These are phyloP conservation scores for Rhincodon typus DNA, from an alignment of 2,797 vertebrate species.

Conservation along the genomic window DNA sequence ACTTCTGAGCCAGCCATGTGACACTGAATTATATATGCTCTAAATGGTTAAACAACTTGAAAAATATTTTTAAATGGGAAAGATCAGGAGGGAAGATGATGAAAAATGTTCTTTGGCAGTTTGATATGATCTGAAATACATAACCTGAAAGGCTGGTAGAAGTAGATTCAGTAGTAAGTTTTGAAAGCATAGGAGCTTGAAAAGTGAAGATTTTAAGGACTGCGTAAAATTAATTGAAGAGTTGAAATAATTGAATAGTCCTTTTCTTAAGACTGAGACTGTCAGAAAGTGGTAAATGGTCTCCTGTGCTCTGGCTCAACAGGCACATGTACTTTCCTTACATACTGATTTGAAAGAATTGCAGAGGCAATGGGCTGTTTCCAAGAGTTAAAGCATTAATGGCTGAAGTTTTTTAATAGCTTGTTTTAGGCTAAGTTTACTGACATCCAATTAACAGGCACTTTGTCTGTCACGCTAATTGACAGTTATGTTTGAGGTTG, in stretches of 20 bases:
- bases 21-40: too few species aligned
- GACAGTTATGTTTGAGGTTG: background rate
- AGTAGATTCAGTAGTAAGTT: too few species aligned
- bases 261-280: background rate
- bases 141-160: too few species aligned
- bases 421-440: background rate
- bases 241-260: background rate
- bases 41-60: too few species aligned
- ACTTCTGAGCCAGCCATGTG: too few species aligned
- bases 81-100: too few species aligned
- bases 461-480: background rate
- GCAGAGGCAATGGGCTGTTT: background rate
- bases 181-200: too few species aligned
- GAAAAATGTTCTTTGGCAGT: too few species aligned
- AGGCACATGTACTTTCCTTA: background rate
- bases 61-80: too few species aligned
- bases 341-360: background rate
- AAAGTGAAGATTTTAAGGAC: too few species aligned
- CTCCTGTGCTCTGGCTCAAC: background rate
- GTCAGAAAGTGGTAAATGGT: background rate
- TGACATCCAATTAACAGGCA: background rate
- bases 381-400: background rate
- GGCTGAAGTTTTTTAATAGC: background rate
- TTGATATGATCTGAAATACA: too few species aligned
- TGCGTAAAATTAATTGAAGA: too few species aligned